These are phyloP conservation scores for Callopanchax toddi DNA, from an alignment of 2,113 vertebrate species.

Conservation along the genomic window DNA sequence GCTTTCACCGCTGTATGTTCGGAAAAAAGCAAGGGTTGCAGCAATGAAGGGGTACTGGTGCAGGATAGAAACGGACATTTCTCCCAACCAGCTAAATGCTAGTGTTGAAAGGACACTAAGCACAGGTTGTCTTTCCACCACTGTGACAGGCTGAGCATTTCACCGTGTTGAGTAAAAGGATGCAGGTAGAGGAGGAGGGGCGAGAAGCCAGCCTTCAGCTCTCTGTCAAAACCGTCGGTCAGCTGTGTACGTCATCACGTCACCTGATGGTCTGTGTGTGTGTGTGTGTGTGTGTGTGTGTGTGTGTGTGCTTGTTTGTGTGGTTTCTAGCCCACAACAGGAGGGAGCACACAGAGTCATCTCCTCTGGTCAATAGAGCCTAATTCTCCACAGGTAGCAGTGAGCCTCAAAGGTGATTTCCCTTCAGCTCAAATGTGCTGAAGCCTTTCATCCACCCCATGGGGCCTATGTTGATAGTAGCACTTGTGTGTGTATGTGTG, in stretches of 20 bases:
- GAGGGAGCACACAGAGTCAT: conserved; percentile 55
- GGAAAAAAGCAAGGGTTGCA: conserved; percentile 38
- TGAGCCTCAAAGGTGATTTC: conserved; percentile 63
- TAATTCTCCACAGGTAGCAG: conserved; percentile 75
- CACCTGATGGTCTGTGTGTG: conserved; percentile 32
- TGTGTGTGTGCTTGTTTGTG: conserved; percentile 14
- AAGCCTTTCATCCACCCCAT: conserved; percentile 64
- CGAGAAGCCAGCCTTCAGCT: conserved; percentile 53
- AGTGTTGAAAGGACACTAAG: conserved; percentile 61
- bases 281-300: conserved; percentile 23
- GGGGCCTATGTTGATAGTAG: conserved; percentile 35
- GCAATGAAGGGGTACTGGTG: conserved; percentile 51
- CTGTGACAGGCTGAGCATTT: conserved; percentile 57
- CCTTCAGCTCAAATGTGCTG: conserved; percentile 62
- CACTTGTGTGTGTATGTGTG: conserved; percentile 18
- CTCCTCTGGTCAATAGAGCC: conserved; percentile 74
- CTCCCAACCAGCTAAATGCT: conserved; percentile 59
- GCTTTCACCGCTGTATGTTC: conserved; percentile 32
- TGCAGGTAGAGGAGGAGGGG: conserved; percentile 33
- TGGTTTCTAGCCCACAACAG: conserved; percentile 39
- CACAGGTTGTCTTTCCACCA: conserved; percentile 62
- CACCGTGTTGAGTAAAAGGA: conserved; percentile 59
- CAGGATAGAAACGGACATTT: conserved; percentile 53
- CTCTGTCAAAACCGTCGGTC: conserved; percentile 62
- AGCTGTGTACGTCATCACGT: conserved; percentile 50